Percentiles rank a stretch among this genome's conserved stretches.
These are phyloP conservation scores for Periphyllus acericola DNA, from an alignment of 2,888 invertebrate genomes.

Conservation along the genomic window DNA sequence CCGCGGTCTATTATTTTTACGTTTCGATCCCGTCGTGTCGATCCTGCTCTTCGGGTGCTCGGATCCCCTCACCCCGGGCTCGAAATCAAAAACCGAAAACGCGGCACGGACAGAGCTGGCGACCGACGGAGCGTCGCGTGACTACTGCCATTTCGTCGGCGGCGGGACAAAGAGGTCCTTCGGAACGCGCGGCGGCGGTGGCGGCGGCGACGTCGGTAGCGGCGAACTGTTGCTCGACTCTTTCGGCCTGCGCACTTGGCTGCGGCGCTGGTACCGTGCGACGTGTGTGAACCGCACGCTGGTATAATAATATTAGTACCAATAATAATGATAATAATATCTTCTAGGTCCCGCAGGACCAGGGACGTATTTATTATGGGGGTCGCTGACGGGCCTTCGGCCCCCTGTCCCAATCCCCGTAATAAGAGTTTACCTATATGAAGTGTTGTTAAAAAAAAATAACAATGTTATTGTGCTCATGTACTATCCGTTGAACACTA, in stretches of 20 bases:
- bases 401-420: no score
- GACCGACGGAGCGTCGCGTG: neutral
- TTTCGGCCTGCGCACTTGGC: neutral
- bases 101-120: neutral
- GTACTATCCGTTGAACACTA: no score
- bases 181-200: neutral
- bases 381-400: neutral
- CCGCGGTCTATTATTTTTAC: neutral
- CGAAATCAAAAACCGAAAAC: neutral
- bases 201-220: neutral
- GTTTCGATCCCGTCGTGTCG: no score
- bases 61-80: neutral
- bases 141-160: neutral
- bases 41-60: neutral
- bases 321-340: neutral
- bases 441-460: no score
- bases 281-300: neutral
- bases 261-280: neutral
- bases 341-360: neutral
- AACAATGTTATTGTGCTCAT: no score
- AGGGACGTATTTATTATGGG: neutral
- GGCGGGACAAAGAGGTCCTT: neutral
- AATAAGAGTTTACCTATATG: no score
- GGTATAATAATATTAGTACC: neutral
- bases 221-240: neutral